Base-by-base conservation (phyloP, 2,888 invertebrate genomes). In the Rhodophaea formosa region DNA sequence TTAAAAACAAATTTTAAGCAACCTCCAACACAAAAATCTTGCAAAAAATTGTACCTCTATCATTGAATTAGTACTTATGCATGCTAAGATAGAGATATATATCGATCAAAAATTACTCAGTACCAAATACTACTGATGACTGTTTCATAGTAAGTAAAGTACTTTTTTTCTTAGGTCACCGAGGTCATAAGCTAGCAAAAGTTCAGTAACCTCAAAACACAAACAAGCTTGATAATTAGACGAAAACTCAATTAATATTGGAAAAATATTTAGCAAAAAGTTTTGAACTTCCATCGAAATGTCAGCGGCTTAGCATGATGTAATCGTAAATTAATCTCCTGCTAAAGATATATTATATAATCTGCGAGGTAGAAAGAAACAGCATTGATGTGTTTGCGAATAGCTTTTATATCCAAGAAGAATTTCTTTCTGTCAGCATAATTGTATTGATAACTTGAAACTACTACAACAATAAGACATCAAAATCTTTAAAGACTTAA, bases 291-390 rank as follows among this genome's bases (percentile, higher is more conserved):
- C 65, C 60, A 68, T 71, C 58, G 57, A 68, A 57, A 68, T 77
- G 73, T 76, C 69, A 74, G 67, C 64, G 74, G 63, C 74, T 58
- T 32, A 8, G 56, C 53, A 62, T 71, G 70, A 71, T 63, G 68
- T 69, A 61, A 61, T 59, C 53, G 46, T 12, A 56, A 29, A 39
- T 47, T 53, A 15, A 42, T 42, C 39, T 52, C n/a, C 44, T 39
- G 42, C 14, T 53, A 46, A 52, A 57, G 54, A 51, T 59, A 59
- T 39, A 42, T 35, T 54, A 30, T 52, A 58, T 57, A 16, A 47
- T 53, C 46, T 59, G 12, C 35, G 12, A 39, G 6, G 3, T 2
- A 39, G 39, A n/a, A 0, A 39, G 39, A n/a, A 0, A 3, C 39
- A 39, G 39, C 10, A 10, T 39, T 5, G 39, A 39, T 12, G 39